Evolutionary conservation across 1,140 invertebrate species (phyloP).

Genomic region (Teleopsis dalmanni): DNA sequence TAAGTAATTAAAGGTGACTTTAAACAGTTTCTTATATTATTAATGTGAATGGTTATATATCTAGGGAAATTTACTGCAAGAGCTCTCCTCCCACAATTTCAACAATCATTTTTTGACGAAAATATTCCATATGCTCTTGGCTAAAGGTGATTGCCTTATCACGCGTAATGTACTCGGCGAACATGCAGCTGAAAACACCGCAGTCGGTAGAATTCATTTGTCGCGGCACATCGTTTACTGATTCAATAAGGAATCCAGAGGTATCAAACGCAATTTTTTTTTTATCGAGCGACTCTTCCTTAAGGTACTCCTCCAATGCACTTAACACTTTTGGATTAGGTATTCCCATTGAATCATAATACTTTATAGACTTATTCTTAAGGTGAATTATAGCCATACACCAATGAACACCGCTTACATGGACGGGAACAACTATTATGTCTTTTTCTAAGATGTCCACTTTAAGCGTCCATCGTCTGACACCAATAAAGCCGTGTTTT

Average conservation of each 20-base stretch:
- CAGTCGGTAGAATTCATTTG: conserved; percentile 97
- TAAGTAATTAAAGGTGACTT: too few relatives aligned
- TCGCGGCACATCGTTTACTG: conserved; percentile 73
- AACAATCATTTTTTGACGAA: conserved; percentile 83
- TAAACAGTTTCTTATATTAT: too few relatives aligned
- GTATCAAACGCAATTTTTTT: conserved; percentile 68
- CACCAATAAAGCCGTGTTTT: conserved; percentile 54
- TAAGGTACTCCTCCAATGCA: conserved; percentile 65
- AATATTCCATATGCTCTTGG: conserved; percentile 90
- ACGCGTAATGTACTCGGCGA: conserved; percentile 84
- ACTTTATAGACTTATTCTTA: conserved; percentile 64
- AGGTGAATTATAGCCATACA: conserved; percentile 89
- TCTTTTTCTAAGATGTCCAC: conserved; percentile 44
- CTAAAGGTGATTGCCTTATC: conserved; percentile 68
- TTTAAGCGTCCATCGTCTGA: conserved; percentile 84
- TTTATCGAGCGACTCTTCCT: conserved; percentile 81
- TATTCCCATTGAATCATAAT: conserved; percentile 91
- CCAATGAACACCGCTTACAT: conserved; percentile 92
- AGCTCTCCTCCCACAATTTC: conserved; percentile 71
- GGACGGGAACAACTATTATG: conserved; percentile 67
- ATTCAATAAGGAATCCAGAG: conserved; percentile 60
- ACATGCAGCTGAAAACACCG: conserved; percentile 94
- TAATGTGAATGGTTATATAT: too few relatives aligned
- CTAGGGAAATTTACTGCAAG: conserved; percentile 23
- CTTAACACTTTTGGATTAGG: conserved; percentile 66